Evolutionary conservation across 2,113 vertebrate genomes (phyloP).

Genomic region (Nematolebias whitei): DNA sequence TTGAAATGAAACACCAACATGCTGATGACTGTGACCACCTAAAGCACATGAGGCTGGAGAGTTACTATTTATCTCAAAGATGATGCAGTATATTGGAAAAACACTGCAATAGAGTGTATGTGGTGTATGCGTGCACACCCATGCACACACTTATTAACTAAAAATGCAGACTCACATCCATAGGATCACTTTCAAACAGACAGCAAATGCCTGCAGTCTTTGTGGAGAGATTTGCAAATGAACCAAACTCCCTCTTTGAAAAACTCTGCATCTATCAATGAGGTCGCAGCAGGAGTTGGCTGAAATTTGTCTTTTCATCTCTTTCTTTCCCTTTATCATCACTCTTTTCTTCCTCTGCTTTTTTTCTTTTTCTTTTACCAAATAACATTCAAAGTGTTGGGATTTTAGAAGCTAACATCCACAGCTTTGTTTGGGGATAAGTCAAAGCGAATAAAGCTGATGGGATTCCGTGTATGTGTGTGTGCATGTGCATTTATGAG

Average conservation of each 20-base stretch:
- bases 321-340: conserved; percentile 38
- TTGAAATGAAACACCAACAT: conserved; percentile 25
- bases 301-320: conserved; percentile 45
- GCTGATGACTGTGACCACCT: conserved; percentile 36
- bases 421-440: conserved; percentile 71
- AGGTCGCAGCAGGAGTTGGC: conserved; percentile 61
- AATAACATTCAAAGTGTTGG: conserved; percentile 57
- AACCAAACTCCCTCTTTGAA: conserved; percentile 50
- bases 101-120: neutral
- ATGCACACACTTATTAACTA: neutral
- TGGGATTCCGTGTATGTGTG: neutral
- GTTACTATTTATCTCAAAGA: neutral
- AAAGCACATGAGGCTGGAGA: conserved; percentile 13
- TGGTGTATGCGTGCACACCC: conserved; percentile 5
- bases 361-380: neutral
- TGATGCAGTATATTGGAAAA: neutral
- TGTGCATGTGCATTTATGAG: conserved; percentile 23
- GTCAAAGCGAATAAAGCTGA: conserved; percentile 50
- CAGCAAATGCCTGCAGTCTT: conserved; percentile 23
- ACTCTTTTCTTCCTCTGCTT: conserved; percentile 49
- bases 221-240: conserved; percentile 54
- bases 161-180: conserved; percentile 6
- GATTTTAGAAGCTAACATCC: conserved; percentile 67
- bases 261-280: conserved; percentile 60
- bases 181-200: conserved; percentile 33